Conservation (phyloP, 2,888 invertebrate genomes). For the Exocentrus adspersus region DNA sequence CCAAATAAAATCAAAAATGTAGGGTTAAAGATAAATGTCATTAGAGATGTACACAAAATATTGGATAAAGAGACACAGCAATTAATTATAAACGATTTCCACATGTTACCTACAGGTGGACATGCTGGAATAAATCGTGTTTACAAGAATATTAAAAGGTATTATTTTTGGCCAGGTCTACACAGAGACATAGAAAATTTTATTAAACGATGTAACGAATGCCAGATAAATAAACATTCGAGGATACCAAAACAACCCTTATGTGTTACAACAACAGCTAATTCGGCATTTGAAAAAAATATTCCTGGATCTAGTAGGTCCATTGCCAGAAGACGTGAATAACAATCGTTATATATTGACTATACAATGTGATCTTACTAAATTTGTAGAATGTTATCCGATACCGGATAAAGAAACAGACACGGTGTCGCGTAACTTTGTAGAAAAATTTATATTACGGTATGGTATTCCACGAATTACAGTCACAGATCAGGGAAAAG, state of each 20-base stretch:
- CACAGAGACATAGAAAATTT: slow-evolving; percentile 34
- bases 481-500: slow-evolving; percentile 32
- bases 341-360: slow-evolving; percentile 15
- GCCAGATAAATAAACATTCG: slow-evolving; percentile 30
- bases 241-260: slow-evolving; percentile 22
- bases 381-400: slow-evolving; percentile 35
- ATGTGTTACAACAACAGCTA: slow-evolving; percentile 34
- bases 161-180: slow-evolving; percentile 35
- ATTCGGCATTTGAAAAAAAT: slow-evolving; percentile 38
- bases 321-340: background rate
- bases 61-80: slow-evolving; percentile 14
- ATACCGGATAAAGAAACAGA: slow-evolving; percentile 29
- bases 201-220: slow-evolving; percentile 31
- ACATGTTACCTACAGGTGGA: slow-evolving; percentile 40
- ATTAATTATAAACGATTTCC: slow-evolving; percentile 43
- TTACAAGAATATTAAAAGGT: no score
- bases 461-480: slow-evolving; percentile 35
- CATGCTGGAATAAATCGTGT: no score
- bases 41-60: slow-evolving; percentile 8
- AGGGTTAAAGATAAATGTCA: no score
- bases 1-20: no score
- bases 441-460: slow-evolving; percentile 37
- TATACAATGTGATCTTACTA: slow-evolving; percentile 32
- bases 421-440: slow-evolving; percentile 26
- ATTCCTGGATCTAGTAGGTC: slow-evolving; percentile 37